phyloP scores from a whole-genome alignment of 2,888 invertebrate genomes.

The Neoascia interrupta region DNA sequence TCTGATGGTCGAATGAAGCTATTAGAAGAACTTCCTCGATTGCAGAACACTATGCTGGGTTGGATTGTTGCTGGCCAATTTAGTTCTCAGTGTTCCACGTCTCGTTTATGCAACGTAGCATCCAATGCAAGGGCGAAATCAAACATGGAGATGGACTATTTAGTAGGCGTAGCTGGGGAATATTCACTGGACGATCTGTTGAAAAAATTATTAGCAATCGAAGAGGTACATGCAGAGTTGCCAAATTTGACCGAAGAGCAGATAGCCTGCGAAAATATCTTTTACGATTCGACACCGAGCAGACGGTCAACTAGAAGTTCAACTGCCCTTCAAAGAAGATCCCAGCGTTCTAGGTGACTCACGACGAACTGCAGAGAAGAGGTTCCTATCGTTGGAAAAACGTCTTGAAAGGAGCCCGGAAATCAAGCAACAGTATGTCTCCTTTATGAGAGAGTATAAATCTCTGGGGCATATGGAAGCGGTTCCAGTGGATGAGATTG shows the following conservation, averaged over 20 bases:
- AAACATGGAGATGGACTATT: neutral
- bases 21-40: neutral
- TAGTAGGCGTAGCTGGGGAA: neutral
- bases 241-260: slow-evolving; percentile 22
- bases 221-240: slow-evolving; percentile 1
- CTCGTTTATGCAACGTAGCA: neutral
- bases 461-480: slow-evolving; percentile 17
- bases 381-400: slow-evolving; percentile 19
- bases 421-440: slow-evolving; percentile 7
- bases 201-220: neutral
- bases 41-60: slow-evolving; percentile 21
- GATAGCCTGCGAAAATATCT: too few species aligned
- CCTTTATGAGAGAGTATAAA: slow-evolving; percentile 32
- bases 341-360: slow-evolving; percentile 37
- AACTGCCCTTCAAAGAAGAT: slow-evolving; percentile 34
- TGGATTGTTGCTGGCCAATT: slow-evolving; percentile 28
- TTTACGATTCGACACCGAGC: neutral
- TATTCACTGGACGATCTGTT: neutral
- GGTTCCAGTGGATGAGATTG: slow-evolving; percentile 11
- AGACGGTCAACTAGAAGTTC: slow-evolving; percentile 13
- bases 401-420: slow-evolving; percentile 12
- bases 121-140: neutral
- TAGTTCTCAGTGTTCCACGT: neutral
- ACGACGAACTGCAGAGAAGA: slow-evolving; percentile 13
- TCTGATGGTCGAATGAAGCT: slow-evolving; percentile 19